Evolutionary conservation across 2,888 invertebrate species (phyloP), one percentile per base, ranked within the genome.

Genomic region (Cyclophora albipunctata): DNA sequence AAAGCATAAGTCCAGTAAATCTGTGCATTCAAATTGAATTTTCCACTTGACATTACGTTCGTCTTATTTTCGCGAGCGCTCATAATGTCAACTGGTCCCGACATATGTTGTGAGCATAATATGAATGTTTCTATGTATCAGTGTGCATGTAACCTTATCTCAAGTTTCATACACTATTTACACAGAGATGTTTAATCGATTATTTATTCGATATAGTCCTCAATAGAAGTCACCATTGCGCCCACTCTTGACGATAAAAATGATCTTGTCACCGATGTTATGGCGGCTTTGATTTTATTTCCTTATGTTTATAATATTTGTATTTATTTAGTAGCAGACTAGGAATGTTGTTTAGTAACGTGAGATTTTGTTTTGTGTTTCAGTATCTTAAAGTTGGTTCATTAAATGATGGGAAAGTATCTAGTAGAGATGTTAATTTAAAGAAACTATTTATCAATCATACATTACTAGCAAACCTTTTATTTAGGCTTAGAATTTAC

Each of bases 171-270:
- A 76, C 82, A 66, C 57, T 54, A 58, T 59, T 63, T 64, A 59
- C 64, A 56, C 66, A 75, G 64, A 69, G 71, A 69, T 62, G 72
- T 75, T 73, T 78, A 77, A 80, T 82, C 75, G 79, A 78, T 75
- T 79, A 83, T 84, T 84, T 82, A 84, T 83, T 73, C 78, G 60
- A 66, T 69, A 73, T 66, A 62, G 62, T 58, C 66, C 54, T 70
- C 70, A 73, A 73, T 73, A 69, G 71, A 72, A 67, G 63, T 72
- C 75, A 67, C 71, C 70, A 78, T 81, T 81, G 81, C 84, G 75
- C 81, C 81, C 76, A 81, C 83, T 55, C 47, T 53, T 55, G 59
- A 58, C 51, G 55, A 62, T 62, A 50, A 49, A 55, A 51, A 62
- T 59, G 65, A 67, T 68, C 68, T 60, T 59, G 59, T 64, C 67